Percentiles rank a stretch among this genome's conserved stretches.
phyloP scores from a whole-genome alignment of 2,113 vertebrate genomes.

The Vidua chalybeata region DNA sequence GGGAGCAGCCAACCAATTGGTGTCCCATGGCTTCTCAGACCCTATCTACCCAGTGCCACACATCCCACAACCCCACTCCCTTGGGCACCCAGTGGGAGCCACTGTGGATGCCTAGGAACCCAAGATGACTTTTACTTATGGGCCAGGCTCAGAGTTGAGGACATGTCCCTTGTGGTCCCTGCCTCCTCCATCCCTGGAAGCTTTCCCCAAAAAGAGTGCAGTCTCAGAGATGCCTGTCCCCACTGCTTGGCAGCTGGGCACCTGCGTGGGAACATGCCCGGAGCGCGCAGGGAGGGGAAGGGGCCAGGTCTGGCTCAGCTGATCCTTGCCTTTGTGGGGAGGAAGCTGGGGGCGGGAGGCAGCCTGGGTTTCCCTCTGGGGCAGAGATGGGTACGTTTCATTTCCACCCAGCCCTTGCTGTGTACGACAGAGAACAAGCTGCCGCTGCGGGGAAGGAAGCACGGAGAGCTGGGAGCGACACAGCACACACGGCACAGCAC shows the following conservation, averaged over 20 bases:
- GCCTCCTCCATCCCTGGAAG: background rate
- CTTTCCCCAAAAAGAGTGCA: background rate
- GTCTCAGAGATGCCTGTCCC: background rate
- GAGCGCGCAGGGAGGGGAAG: fast-evolving
- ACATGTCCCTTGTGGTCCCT: background rate
- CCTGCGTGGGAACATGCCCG: fast-evolving
- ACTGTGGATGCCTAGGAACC: background rate
- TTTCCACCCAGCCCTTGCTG: background rate
- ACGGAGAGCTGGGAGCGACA: fast-evolving
- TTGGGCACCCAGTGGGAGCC: background rate
- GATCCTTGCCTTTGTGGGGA: background rate
- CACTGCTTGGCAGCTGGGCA: fast-evolving
- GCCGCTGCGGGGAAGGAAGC: background rate
- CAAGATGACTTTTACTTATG: background rate
- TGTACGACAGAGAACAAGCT: background rate
- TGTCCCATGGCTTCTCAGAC: background rate
- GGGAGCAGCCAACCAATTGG: background rate
- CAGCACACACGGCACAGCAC: background rate
- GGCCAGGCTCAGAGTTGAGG: background rate
- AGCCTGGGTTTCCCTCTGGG: conserved; percentile 31
- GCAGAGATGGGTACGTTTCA: background rate
- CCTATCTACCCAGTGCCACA: background rate
- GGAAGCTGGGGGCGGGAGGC: conserved; percentile 1
- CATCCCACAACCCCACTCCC: background rate
- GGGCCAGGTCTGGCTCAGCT: background rate